Base-by-base conservation (phyloP, 1,140 invertebrate genomes). In the Procambarus virginalis region DNA sequence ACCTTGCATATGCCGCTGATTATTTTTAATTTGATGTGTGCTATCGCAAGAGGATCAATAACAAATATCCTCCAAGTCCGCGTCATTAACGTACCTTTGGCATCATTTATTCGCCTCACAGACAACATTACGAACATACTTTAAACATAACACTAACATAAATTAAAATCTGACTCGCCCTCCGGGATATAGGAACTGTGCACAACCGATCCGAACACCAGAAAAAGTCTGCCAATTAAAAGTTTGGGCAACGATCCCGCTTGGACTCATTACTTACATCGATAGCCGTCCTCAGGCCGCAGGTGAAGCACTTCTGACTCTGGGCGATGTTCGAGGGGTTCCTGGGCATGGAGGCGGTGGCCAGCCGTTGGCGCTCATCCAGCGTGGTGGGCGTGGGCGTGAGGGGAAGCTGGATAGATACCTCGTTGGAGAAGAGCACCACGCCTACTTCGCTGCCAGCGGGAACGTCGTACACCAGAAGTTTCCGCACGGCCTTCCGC, bases 401-500 rank as follows among this genome's bases (percentile, higher is more conserved):
- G 2, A 92, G 89, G 46, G 91, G 91, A 48, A 92, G 22, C 60
- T 84, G 89, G 17, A 45, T 75, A 12, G 49, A 58, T 48, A 86
- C 84, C 22, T 76, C 68, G 34, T 87, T 78, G 77, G 91, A 86
- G 76, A 92, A 92, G 60, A 89, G 77, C 9, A 92, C 89, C 17
- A 92, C 91, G 83, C 83, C 92, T 86, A 92, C 93, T 90, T 92
- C 92, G 84, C 86, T 91, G 81, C 88, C 93, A 84, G 84, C 86
- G 0, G 94, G 94, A 5, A 95, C 92, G 92, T 95, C 94, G 80
- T 95, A 94, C 46, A 95, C 93, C 34, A 94, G 94, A 93, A 95
- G 95, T 91, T 95, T 95, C 58, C 95, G 93, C 82, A 95, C 94
- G 2, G 95, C 95, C 46, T 94, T 93, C 79, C 95, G 93, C n/a